Base-by-base conservation (phyloP, 2,888 invertebrate species). In the Criorhina ranunculi region DNA sequence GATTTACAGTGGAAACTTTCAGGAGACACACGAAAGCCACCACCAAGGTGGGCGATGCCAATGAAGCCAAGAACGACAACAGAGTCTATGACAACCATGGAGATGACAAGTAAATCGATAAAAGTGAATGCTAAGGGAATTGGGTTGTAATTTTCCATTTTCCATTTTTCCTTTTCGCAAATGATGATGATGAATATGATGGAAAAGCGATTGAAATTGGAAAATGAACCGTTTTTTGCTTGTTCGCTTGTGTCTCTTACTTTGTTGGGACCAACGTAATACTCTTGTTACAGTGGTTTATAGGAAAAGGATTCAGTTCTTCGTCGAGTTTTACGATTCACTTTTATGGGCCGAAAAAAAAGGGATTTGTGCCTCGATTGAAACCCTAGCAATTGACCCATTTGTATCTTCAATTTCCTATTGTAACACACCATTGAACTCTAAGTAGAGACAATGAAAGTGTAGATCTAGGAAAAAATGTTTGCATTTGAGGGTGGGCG, bases 181-280 rank as follows among this genome's bases (percentile, higher is more conserved):
- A 77, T 66, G n/a, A n/a, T 66, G 77, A 72, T 66, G 81, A 82
- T 76, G 70, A 46, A 66, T 72, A 66, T 53, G 77, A 51, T 29
- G 64, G 35, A 49, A 35, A 42, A 66, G 37, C 64, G 66, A 77
- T 77, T 77, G 12, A 42, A 77, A 77, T 77, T 70, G 59, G 29
- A 82, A 77, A 66, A 77, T 51, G 59, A 70, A 37, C 72, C 64
- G 53, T 53, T 53, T 49, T 51, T 42, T 9, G 24, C n/a, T 66
- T 35, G 40, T 60, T 37, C n/a, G 62, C 31, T n/a, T 35, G 55
- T 67, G 8, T 31, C 33, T 17, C 49, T 49, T 62, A 24, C 12
- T 29, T 9, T 24, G 59, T 24, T 37, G 5, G 31, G 49, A 1
- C 1, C 19, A 42, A 49, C 24, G 24, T 3, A 44, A 51, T 53